Conservation (phyloP, 2,888 invertebrate genomes). For the Anoplius nigerrimus region DNA sequence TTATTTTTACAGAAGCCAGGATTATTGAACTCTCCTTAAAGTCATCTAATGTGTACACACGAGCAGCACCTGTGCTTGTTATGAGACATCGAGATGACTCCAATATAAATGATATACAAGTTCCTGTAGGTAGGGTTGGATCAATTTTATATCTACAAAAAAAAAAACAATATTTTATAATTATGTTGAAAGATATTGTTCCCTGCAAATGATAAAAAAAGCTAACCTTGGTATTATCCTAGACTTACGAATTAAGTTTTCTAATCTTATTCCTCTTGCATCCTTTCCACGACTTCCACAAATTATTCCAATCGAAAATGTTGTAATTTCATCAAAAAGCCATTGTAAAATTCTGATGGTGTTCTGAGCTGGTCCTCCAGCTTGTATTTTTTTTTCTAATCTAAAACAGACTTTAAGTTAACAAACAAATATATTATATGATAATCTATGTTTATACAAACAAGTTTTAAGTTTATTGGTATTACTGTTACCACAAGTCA, state of each 20-base stretch:
- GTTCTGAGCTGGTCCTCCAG: conserved; percentile 70
- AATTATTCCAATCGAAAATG: conserved; percentile 54
- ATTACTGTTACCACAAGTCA: too few species aligned
- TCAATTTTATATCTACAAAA: conserved; percentile 67
- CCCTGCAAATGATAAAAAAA: background rate
- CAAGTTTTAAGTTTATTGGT: too few species aligned
- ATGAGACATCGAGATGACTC: conserved; percentile 68
- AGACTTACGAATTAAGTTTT: conserved; percentile 62
- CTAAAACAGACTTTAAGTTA: conserved; percentile 1
- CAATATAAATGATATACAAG: conserved; percentile 68
- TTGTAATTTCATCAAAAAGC: conserved; percentile 57
- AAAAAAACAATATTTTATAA: background rate
- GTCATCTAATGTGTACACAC: conserved; percentile 64
- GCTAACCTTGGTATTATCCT: conserved; percentile 68
- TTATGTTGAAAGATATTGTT: background rate
- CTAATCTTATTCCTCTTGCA: conserved; percentile 62
- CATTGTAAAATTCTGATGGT: conserved; percentile 68
- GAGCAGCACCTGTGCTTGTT: conserved; percentile 72
- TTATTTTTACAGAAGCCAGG: conserved; percentile 63
- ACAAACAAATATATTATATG: background rate
- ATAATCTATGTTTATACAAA: background rate
- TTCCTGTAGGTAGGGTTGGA: conserved; percentile 67
- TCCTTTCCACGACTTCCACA: conserved; percentile 72
- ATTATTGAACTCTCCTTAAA: conserved; percentile 55
- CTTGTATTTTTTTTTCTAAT: conserved; percentile 39